Conservation (phyloP, 2,113 vertebrate species). For the Alethe castanea region DNA sequence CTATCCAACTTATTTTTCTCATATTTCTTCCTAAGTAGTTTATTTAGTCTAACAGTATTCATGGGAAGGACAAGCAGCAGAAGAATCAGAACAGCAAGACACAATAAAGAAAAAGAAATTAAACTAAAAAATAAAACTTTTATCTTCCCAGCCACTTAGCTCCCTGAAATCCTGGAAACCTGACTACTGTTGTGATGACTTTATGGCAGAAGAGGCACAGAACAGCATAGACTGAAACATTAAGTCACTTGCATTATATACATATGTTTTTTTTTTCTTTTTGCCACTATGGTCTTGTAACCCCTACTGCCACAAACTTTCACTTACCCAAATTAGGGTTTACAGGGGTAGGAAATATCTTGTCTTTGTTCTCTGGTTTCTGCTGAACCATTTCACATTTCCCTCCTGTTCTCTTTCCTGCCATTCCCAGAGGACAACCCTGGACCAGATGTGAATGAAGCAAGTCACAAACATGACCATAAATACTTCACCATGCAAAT, state of each 20-base stretch:
- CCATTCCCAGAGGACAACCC: slow-evolving; percentile 29
- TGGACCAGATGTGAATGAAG: slow-evolving; percentile 64
- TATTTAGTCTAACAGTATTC: not conserved
- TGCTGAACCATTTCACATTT: slow-evolving; percentile 34
- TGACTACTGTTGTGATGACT: not conserved
- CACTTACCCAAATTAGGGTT: not conserved
- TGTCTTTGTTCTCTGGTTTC: slow-evolving; percentile 40
- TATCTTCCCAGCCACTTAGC: not conserved
- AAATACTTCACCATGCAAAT: slow-evolving; percentile 62
- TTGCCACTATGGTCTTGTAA: not conserved
- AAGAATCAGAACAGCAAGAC: not conserved
- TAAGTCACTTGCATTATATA: not conserved
- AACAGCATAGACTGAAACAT: not conserved
- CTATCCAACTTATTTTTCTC: not conserved
- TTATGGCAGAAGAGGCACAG: not conserved
- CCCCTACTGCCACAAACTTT: not conserved
- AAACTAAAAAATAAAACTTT: not conserved
- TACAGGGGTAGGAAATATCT: not conserved
- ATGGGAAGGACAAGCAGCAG: not conserved
- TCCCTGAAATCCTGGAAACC: not conserved
- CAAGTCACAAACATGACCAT: slow-evolving; percentile 57
- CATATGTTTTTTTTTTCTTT: not conserved
- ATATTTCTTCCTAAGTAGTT: not conserved
- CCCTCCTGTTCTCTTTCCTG: slow-evolving; percentile 5
- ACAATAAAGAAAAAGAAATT: not conserved